Conservation (phyloP, 2,113 vertebrate genomes). For the Struthidea cinerea region DNA sequence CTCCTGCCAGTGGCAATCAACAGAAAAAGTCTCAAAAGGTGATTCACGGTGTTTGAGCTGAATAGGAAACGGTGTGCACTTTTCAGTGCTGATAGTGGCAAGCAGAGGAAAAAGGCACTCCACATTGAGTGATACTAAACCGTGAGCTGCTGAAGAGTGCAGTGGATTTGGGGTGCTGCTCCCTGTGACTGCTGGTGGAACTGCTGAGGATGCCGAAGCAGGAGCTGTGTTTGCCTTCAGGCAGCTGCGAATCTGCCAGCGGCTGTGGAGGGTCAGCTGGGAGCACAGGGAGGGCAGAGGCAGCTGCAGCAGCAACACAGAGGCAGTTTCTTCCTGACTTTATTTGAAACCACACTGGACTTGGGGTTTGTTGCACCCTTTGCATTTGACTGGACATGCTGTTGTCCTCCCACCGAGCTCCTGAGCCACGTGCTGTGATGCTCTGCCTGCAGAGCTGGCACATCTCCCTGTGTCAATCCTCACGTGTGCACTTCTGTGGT, state of each 20-base stretch:
- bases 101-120: not conserved
- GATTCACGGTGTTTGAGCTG: not conserved
- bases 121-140: not conserved
- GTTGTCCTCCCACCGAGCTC: not conserved
- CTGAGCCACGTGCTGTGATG: not conserved
- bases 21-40: not conserved
- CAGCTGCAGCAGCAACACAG: fast-evolving
- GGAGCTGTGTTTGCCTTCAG: not conserved
- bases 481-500: fast-evolving
- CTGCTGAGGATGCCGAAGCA: not conserved
- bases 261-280: not conserved
- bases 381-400: not conserved
- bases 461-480: not conserved
- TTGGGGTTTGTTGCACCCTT: not conserved
- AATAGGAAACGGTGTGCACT: not conserved
- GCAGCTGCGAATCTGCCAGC: fast-evolving
- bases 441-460: not conserved
- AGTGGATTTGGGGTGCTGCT: not conserved
- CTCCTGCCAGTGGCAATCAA: not conserved
- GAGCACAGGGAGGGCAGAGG: fast-evolving
- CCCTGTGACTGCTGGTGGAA: fast-evolving
- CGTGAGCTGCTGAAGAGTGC: not conserved
- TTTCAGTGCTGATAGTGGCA: not conserved
- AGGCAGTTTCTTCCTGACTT: not conserved
- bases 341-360: not conserved